A percentile compares a stretch with the other conserved stretches of the same genome.
Conservation (phyloP, 23 tunicate genomes). For the Pegea sp. region DNA sequence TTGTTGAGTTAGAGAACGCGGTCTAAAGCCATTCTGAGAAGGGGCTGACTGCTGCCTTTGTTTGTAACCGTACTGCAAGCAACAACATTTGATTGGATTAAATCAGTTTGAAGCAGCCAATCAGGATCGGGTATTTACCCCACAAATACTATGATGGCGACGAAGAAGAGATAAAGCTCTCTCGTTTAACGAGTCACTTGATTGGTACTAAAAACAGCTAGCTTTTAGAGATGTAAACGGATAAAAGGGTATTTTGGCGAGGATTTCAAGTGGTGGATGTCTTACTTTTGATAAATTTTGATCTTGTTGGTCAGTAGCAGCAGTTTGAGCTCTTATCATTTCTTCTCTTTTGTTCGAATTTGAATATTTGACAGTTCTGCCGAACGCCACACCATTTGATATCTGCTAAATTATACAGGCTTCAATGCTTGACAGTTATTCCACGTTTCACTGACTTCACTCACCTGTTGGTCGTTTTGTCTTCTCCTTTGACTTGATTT, state of each 20-base stretch:
- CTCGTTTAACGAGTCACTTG: neutral
- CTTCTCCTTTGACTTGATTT: slow-evolving; percentile 2
- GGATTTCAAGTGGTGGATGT: no score
- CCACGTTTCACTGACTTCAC: slow-evolving; percentile 1
- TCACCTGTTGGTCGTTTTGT: slow-evolving; percentile 5
- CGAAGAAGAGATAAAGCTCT: slow-evolving; percentile 1
- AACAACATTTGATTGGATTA: no score
- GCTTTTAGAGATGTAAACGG: no score
- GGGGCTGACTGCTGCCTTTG: slow-evolving; percentile 63
- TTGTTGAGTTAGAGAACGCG: slow-evolving; percentile 34
- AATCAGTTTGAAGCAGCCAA: no score
- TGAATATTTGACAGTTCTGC: slow-evolving; percentile 49
- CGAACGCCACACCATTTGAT: slow-evolving; percentile 69
- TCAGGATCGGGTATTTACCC: no score
- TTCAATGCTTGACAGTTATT: neutral
- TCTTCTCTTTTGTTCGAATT: slow-evolving; percentile 13
- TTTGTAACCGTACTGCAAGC: slow-evolving; percentile 6
- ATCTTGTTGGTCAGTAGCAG: slow-evolving; percentile 24
- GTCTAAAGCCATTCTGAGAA: slow-evolving; percentile 8
- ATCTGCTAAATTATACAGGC: slow-evolving; percentile 3
- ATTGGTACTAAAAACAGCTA: no score
- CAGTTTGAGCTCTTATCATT: slow-evolving; percentile 43
- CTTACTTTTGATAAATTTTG: neutral
- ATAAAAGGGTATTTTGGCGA: no score
- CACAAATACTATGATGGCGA: slow-evolving; percentile 37